phyloP scores from a whole-genome alignment of 2,888 invertebrate species.

The Harpalus rufipes region DNA sequence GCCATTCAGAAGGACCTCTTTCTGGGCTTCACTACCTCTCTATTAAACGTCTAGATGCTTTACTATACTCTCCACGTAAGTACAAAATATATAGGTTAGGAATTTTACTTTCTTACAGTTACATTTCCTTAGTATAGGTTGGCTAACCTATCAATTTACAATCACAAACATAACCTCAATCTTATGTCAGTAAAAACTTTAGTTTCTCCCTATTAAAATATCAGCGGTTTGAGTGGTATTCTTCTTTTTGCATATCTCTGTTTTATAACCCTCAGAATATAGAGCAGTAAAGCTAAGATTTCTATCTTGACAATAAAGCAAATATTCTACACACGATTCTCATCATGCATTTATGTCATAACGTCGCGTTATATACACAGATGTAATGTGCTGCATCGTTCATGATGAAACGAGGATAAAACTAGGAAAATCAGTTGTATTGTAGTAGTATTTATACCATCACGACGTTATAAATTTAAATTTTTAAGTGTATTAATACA shows the following conservation, averaged over 20 bases:
- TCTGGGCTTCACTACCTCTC: slow-evolving; percentile 74
- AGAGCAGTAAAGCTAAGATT: background rate
- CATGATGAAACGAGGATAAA: slow-evolving; percentile 8
- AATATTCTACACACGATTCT: slow-evolving; percentile 15
- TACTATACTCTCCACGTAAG: slow-evolving; percentile 74
- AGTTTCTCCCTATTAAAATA: too few species aligned
- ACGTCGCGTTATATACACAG: slow-evolving; percentile 10
- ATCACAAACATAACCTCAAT: too few species aligned
- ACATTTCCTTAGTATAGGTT: too few species aligned
- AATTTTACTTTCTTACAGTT: too few species aligned
- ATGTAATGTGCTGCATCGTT: slow-evolving; percentile 13
- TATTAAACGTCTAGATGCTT: slow-evolving; percentile 74
- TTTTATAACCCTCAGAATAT: too few species aligned
- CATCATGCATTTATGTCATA: slow-evolving; percentile 44
- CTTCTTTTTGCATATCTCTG: too few species aligned
- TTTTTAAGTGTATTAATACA: too few species aligned
- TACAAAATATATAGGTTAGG: background rate
- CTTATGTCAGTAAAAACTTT: too few species aligned
- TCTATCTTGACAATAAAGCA: slow-evolving; percentile 20
- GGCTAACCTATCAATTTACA: too few species aligned
- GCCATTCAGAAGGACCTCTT: slow-evolving; percentile 74
- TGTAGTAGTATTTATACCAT: background rate
- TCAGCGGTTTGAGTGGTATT: too few species aligned
- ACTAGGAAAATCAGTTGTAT: background rate
- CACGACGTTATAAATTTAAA: background rate